These are phyloP conservation scores for Zosterops borbonicus DNA, from an alignment of 2,113 vertebrate genomes.

Conservation along the genomic window DNA sequence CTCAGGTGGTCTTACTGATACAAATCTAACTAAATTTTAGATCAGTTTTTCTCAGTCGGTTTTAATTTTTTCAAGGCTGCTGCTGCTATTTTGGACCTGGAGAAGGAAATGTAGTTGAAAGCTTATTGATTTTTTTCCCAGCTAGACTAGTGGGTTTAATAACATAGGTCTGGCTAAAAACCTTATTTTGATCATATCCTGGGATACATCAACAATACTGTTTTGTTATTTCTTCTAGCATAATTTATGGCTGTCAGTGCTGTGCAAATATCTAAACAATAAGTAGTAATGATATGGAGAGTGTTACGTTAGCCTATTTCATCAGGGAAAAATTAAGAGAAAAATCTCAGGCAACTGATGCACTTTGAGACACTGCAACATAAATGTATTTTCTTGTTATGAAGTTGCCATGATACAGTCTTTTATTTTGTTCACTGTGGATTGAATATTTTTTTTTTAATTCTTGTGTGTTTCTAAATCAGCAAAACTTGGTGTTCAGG, in stretches of 20 bases:
- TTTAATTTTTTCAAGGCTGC: not conserved
- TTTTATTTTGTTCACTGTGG: not conserved
- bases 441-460: not conserved
- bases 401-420: not conserved
- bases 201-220: not conserved
- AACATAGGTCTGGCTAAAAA: not conserved
- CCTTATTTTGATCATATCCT: not conserved
- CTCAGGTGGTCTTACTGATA: not conserved
- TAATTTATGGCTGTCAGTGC: not conserved
- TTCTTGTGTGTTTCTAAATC: not conserved
- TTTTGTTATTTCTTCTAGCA: not conserved
- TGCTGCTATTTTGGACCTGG: not conserved
- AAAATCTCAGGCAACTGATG: not conserved
- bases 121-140: constrained; percentile 22
- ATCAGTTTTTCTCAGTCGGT: not conserved
- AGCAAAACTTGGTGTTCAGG: not conserved
- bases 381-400: not conserved
- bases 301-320: not conserved
- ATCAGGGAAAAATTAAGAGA: not conserved
- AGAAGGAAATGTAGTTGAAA: not conserved
- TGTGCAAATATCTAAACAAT: not conserved
- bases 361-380: not conserved
- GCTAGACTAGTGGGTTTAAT: not conserved
- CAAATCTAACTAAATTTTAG: not conserved
- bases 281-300: not conserved